Conservation (phyloP, 2,888 invertebrate species). For the Mylabris sibirica region DNA sequence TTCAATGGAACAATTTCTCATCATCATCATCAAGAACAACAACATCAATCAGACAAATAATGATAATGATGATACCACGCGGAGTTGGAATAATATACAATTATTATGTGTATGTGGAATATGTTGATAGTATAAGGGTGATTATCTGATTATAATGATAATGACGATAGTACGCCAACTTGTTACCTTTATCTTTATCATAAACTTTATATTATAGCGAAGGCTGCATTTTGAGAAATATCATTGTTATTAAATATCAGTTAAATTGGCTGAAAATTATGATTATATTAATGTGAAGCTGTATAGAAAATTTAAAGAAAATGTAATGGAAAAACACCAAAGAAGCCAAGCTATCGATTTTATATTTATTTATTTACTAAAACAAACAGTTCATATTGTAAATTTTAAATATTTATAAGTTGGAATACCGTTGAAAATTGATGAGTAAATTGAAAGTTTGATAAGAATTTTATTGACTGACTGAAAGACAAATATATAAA, state of each 20-base stretch:
- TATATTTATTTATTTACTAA: not conserved
- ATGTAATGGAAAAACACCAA: no score
- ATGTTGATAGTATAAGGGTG: not conserved
- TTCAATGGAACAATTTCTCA: not conserved
- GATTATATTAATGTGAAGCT: no score
- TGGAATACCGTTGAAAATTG: not conserved
- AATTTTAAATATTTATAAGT: not conserved
- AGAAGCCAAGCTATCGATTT: not conserved
- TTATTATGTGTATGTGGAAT: not conserved
- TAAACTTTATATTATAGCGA: not conserved
- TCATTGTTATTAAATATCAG: no score
- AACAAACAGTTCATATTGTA: not conserved
- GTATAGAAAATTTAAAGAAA: no score
- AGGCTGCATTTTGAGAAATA: no score
- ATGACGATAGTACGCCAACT: not conserved
- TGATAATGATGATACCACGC: not conserved
- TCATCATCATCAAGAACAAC: not conserved
- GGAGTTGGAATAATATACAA: not conserved
- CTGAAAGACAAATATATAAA: not conserved
- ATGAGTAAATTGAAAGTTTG: not conserved
- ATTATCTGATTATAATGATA: not conserved
- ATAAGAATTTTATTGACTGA: not conserved
- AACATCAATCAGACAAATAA: not conserved
- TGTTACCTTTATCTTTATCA: not conserved
- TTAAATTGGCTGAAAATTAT: no score